Conservation (phyloP, 2,797 vertebrate genomes). For the Benthosema pterotum region DNA sequence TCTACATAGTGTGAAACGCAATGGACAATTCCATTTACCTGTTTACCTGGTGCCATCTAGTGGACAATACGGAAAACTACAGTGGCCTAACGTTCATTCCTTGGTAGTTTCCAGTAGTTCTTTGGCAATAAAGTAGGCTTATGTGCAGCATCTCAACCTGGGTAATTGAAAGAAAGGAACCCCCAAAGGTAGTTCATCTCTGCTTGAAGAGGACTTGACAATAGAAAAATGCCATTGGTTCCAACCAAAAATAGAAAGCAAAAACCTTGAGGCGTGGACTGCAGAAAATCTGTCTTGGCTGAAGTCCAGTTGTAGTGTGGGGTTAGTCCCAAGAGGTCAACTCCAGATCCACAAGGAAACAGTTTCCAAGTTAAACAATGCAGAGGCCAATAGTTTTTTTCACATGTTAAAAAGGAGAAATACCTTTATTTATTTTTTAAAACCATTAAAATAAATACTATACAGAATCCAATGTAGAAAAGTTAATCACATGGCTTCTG, state of each 20-base stretch:
- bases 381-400: conserved; percentile 54
- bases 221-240: no score
- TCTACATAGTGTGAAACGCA: no score
- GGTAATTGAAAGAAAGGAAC: no score
- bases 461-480: conserved; percentile 90
- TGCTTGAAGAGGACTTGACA: no score
- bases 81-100: neutral
- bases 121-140: no score
- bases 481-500: conserved; percentile 82
- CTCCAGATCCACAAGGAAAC: neutral
- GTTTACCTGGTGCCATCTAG: neutral
- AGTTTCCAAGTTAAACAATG: conserved; percentile 44
- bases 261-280: no score
- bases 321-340: no score
- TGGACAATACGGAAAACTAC: neutral
- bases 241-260: no score
- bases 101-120: neutral
- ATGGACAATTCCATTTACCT: neutral
- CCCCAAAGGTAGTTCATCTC: no score
- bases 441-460: conserved; percentile 90
- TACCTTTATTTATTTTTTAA: conserved; percentile 84
- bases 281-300: no score
- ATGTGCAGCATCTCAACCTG: no score
- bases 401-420: conserved; percentile 78
- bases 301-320: no score